A percentile compares a stretch with the other conserved stretches of the same genome.
phyloP scores from a whole-genome alignment of 2,888 invertebrate genomes.

The Ptycholaimellus sp. region DNA sequence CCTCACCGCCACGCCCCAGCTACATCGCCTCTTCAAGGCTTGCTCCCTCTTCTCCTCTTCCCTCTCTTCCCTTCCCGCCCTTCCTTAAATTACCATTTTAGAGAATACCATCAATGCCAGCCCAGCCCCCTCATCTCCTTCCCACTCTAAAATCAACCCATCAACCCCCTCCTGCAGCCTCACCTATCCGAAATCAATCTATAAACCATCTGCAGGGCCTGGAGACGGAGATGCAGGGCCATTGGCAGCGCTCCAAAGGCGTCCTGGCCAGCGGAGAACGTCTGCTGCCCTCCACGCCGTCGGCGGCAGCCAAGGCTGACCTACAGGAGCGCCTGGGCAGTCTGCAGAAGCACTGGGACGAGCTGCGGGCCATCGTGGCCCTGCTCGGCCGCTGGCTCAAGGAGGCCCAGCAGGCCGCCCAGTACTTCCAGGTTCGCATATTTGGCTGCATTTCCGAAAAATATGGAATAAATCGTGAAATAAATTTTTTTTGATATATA shows the following conservation, averaged over 20 bases:
- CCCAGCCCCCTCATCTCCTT: too few relatives aligned
- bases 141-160: too few relatives aligned
- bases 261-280: conserved; percentile 22
- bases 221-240: conserved; percentile 54
- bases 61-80: too few relatives aligned
- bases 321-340: conserved; percentile 6
- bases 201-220: conserved; percentile 26
- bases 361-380: conserved; percentile 56
- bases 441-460: background rate
- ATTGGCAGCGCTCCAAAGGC: conserved; percentile 28
- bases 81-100: background rate
- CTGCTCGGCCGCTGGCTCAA: conserved; percentile 48
- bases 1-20: conserved; percentile 57
- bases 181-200: too few relatives aligned
- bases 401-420: conserved; percentile 72
- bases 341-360: conserved; percentile 45
- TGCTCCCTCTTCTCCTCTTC: too few relatives aligned
- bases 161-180: too few relatives aligned
- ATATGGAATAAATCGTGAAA: background rate
- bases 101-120: background rate
- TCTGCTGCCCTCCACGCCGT: conserved; percentile 10
- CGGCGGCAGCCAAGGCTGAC: conserved; percentile 9
- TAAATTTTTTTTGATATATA: background rate
- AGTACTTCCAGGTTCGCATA: conserved; percentile 30
- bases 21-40: conserved; percentile 75